Percentiles rank a stretch among this genome's conserved stretches.
Evolutionary conservation across 2,113 vertebrate genomes (phyloP).

Genomic region (Daphoenositta chrysoptera): DNA sequence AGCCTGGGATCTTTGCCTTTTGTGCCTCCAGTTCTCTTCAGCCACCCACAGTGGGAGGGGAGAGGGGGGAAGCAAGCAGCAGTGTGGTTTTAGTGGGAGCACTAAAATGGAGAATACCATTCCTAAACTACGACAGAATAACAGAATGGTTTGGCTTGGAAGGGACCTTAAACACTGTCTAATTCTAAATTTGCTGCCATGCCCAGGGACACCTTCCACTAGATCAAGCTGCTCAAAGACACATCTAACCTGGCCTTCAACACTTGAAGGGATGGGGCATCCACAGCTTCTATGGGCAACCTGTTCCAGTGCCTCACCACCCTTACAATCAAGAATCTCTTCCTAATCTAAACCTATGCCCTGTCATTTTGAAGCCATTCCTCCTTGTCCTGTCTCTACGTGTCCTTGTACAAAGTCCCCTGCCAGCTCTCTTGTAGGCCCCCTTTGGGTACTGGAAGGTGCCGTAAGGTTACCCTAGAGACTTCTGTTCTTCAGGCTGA

Average conservation of each 20-base stretch:
- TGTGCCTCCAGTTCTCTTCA: neutral
- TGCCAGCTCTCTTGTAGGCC: neutral
- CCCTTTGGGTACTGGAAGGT: neutral
- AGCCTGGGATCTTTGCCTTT: neutral
- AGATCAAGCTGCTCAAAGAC: neutral
- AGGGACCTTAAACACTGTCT: neutral
- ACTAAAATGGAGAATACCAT: neutral
- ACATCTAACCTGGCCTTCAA: neutral
- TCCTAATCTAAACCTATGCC: neutral
- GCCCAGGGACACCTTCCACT: neutral
- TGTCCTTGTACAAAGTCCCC: neutral
- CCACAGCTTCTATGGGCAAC: neutral
- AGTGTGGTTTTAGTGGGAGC: neutral
- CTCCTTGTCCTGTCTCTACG: neutral
- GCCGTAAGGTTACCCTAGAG: neutral
- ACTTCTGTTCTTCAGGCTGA: neutral
- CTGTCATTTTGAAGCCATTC: neutral
- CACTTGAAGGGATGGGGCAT: neutral
- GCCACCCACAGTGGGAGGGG: accelerated
- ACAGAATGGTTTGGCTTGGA: neutral
- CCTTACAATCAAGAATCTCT: neutral
- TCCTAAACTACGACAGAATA: neutral
- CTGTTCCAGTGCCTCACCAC: neutral
- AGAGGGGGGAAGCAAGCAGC: accelerated
- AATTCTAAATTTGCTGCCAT: neutral